Evolutionary conservation across 1,140 invertebrate genomes (phyloP), one percentile per base, ranked within the genome.

Genomic region (Streblospio benedicti): DNA sequence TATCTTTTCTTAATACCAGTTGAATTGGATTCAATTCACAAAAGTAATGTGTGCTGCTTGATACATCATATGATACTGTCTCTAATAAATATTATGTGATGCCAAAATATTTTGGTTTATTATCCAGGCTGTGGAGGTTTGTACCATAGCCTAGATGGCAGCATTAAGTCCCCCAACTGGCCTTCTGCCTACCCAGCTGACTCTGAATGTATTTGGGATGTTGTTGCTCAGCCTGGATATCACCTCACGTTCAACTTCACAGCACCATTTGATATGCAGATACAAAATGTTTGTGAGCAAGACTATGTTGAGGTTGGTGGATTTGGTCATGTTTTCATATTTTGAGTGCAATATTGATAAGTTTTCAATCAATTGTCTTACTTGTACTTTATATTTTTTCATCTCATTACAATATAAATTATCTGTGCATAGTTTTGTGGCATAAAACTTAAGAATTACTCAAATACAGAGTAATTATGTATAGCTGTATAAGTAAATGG

Each of bases 151-250:
- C 69, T 76, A 25, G 62, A 63, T 53, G 82, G 93, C 0, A 85
- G 83, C 28, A 87, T 97, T 30, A 85, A 84, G 20, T 91, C 87
- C 71, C 95, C 95, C 2, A 95, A 96, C 77, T 96, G 90, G 76
- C 94, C 95, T 0, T 86, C 93, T 59, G 83, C 83, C 60, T 98
- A 98, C 81, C 93, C 93, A 0, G 84, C 86, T 18, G 83, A 86
- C 57, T 92, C 92, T 69, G 92, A 97, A 69, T 98, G 95, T 71
- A 86, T 93, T 9, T 98, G 95, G 95, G 89, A 94, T 65, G 92
- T 97, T 71, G 88, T 85, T 1, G 96, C 93, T 0, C 92, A 90
- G 0, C 88, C 88, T 0, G 95, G 94, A 0, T 93, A 97, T 76
- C 82, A 92, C 49, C 91, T 97, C 30, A 90, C 91, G 77, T 79